Evolutionary conservation across 2,888 invertebrate genomes (phyloP), one percentile per base, ranked within the genome.

Genomic region (Epinotia nisella): DNA sequence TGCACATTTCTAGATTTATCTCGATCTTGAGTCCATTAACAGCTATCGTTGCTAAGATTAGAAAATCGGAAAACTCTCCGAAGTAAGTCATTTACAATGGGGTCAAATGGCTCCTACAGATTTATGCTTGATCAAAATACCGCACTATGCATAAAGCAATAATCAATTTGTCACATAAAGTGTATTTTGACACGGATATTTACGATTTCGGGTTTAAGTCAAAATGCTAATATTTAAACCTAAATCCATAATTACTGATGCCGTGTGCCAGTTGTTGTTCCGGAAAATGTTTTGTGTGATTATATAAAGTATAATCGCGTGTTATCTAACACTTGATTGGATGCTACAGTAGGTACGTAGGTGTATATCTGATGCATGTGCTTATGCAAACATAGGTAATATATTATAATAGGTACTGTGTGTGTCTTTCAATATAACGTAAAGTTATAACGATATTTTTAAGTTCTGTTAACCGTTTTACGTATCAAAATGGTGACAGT

Each of bases 81-180:
- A 51, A 24, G 13, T 15, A 41, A 55, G 15, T 17, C 53, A 11
- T 51, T 60, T 49, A 56, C 21, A 39, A 62, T 51, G 17, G 61
- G 56, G 61, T 17, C 56, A 51, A 39, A 66, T 21, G 65, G 39
- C 51, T 29, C 21, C 41, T 24, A 59, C 17, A 60, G 60, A 66
- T 66, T 15, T 65, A 66, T 55, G 41, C 41, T 24, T 41, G 24
- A 17, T 58, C 58, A 58, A 71, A 67, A 67, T 62, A 62, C 61
- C 19, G 56, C 60, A 24, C 61, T 58, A 68, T 55, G 45, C 35
- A 39, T 69, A 69, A 69, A 62, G 73, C 64, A 53, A 51, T 64
- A 69, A 69, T 64, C 53, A 73, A 73, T 69, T 73, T 73, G 73
- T 73, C 73, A 64, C 53, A 64, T 73, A 73, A 69, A 73, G 69